phyloP scores from a whole-genome alignment of 2,797 vertebrate species.

The Cynopterus sphinx region DNA sequence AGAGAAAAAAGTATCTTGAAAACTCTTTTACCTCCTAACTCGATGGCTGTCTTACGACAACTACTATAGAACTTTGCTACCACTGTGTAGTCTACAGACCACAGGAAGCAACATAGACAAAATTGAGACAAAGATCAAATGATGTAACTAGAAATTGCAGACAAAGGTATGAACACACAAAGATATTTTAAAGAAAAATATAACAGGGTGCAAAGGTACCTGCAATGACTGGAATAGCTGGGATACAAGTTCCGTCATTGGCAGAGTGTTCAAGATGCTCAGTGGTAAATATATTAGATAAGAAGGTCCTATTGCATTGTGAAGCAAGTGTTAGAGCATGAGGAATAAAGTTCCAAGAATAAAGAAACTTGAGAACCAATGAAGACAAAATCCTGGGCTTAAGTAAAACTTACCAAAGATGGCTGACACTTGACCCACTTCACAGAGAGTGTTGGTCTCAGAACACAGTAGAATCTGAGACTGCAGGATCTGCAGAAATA shows the following conservation, averaged over 20 bases:
- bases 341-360: neutral
- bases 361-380: neutral
- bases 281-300: neutral
- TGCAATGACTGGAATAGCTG: neutral
- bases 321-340: neutral
- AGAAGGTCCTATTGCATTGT: neutral
- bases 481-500: slow-evolving; percentile 40
- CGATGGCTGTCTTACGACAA: neutral
- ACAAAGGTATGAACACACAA: neutral
- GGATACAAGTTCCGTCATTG: neutral
- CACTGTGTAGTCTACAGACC: neutral
- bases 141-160: neutral
- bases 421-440: neutral
- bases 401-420: slow-evolving; percentile 26
- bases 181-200: neutral
- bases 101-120: neutral
- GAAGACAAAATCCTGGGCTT: neutral
- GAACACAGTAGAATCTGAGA: slow-evolving; percentile 31
- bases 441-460: slow-evolving; percentile 10
- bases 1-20: neutral
- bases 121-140: neutral
- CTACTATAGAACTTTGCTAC: neutral
- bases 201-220: neutral
- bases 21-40: neutral
- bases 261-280: neutral